Percentiles rank a stretch among this genome's conserved stretches.
These are phyloP conservation scores for Ruditapes philippinarum DNA, from an alignment of 1,140 invertebrate genomes.

Conservation along the genomic window DNA sequence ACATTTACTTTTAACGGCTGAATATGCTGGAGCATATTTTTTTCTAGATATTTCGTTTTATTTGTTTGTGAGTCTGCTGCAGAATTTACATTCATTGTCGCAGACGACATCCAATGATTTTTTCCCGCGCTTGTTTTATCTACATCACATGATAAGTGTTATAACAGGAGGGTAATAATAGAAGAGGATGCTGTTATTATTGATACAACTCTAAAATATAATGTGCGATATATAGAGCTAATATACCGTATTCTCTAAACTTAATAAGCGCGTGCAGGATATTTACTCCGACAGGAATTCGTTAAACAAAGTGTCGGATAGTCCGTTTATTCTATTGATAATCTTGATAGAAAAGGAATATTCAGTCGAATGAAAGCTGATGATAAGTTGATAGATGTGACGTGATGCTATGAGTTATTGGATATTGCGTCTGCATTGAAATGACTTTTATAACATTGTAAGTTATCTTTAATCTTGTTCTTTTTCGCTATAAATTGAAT, in stretches of 20 bases:
- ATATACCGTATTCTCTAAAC: background rate
- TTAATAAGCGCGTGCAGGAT: background rate
- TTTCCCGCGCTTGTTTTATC: constrained; percentile 33
- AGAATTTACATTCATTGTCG: constrained; percentile 19
- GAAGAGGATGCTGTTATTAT: background rate
- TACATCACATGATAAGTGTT: constrained; percentile 36
- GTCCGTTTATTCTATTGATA: background rate
- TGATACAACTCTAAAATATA: constrained; percentile 3
- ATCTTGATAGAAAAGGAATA: too few species aligned
- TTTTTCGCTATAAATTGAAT: too few species aligned
- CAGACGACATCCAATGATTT: constrained; percentile 29
- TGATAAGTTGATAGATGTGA: background rate
- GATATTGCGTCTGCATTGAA: background rate
- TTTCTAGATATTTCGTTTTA: background rate
- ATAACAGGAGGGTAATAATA: constrained; percentile 30
- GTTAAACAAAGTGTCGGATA: background rate
- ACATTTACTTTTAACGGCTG: background rate
- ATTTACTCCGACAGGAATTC: background rate
- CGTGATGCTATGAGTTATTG: background rate
- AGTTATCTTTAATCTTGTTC: background rate
- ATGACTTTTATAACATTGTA: constrained; percentile 7
- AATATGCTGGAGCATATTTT: background rate
- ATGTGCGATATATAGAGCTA: background rate
- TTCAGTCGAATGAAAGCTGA: too few species aligned
- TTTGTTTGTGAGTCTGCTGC: background rate